Conservation (phyloP, 2,797 vertebrate species). For the Eulemur coronatus region DNA sequence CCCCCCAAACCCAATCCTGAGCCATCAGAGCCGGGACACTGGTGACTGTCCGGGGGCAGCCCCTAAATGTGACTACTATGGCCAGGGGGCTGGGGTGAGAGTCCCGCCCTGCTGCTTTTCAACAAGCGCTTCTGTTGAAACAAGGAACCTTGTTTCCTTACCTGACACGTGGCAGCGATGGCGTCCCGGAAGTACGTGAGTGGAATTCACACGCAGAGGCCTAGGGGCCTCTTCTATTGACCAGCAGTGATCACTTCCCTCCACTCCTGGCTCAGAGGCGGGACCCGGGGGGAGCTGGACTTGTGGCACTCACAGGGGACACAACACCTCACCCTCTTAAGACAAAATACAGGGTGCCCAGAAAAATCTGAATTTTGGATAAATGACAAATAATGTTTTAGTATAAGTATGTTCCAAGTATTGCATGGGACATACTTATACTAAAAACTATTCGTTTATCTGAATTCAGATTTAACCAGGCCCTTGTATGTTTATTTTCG, state of each 20-base stretch:
- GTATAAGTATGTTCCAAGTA: not conserved
- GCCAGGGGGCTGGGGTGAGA: rapidly evolving
- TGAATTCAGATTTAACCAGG: not conserved
- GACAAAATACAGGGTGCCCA: not conserved
- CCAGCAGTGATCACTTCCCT: not conserved
- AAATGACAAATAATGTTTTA: not conserved
- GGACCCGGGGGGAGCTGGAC: not conserved
- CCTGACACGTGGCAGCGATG: rapidly evolving
- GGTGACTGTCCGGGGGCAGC: not conserved
- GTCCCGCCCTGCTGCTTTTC: not conserved
- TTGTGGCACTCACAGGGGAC: not conserved
- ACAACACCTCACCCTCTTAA: not conserved
- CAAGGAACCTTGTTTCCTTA: not conserved
- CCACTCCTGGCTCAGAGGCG: not conserved
- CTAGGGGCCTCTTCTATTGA: not conserved
- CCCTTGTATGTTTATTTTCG: not conserved
- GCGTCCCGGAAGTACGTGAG: rapidly evolving
- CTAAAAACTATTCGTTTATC: not conserved
- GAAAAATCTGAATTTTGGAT: not conserved
- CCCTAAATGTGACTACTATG: not conserved
- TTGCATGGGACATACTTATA: not conserved
- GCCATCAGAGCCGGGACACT: not conserved
- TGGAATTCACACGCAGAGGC: rapidly evolving
- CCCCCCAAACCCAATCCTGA: not conserved
- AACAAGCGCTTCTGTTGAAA: not conserved